phyloP scores from a whole-genome alignment of 2,888 invertebrate species.

The Drosophila longiperda region DNA sequence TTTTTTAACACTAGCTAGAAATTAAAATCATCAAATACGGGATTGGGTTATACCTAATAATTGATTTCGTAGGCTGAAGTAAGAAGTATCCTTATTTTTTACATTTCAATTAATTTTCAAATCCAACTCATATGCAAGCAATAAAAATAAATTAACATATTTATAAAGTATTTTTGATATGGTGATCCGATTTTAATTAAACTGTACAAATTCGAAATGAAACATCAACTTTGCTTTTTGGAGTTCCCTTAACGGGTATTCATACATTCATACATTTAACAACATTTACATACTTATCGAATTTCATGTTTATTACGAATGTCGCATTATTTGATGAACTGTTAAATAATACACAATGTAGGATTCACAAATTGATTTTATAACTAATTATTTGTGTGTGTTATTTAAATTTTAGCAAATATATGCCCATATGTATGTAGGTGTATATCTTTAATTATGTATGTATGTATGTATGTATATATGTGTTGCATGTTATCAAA shows the following conservation, averaged over 20 bases:
- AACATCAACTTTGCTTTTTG: neutral
- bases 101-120: neutral
- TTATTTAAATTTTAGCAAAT: conserved; percentile 8
- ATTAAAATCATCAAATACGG: neutral
- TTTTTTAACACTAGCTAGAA: neutral
- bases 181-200: neutral
- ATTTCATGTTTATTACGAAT: conserved; percentile 56
- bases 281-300: conserved; percentile 31
- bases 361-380: conserved; percentile 47
- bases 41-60: neutral
- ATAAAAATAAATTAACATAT: neutral
- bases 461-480: conserved; percentile 9
- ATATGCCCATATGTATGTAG: conserved; percentile 10
- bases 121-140: neutral
- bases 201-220: neutral
- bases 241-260: neutral
- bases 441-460: conserved; percentile 21
- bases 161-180: neutral
- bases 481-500: neutral
- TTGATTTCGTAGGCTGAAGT: neutral
- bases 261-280: neutral
- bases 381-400: conserved; percentile 42
- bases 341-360: conserved; percentile 54
- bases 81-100: neutral
- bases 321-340: conserved; percentile 55